These are phyloP conservation scores for Xylocopa sonorina DNA, from an alignment of 1,140 invertebrate species.

Conservation along the genomic window DNA sequence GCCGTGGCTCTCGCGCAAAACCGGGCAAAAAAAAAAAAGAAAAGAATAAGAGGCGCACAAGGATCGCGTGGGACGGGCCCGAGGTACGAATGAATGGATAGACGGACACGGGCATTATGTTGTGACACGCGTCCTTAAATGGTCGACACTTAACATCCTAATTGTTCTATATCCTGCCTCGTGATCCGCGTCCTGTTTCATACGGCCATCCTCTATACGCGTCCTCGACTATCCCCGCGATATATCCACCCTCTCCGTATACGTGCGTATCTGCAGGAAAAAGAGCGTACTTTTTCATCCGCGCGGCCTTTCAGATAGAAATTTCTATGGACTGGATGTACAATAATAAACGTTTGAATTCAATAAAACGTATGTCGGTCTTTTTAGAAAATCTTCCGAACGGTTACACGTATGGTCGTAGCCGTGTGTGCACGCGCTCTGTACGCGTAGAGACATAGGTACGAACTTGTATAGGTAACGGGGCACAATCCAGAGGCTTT, in stretches of 20 bases:
- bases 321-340: not conserved
- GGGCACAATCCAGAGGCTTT: not conserved
- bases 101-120: constrained; percentile 52
- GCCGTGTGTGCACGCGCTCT: no score
- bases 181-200: constrained; percentile 4
- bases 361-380: not conserved
- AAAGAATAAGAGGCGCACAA: constrained; percentile 37
- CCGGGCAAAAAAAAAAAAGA: constrained; percentile 49
- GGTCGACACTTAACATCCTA: constrained; percentile 56
- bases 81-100: constrained; percentile 44
- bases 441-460: not conserved
- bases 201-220: not conserved
- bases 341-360: not conserved
- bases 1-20: constrained; percentile 35
- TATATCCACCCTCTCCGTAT: no score
- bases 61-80: constrained; percentile 48
- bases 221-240: not conserved
- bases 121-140: constrained; percentile 53
- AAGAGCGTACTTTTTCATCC: not conserved
- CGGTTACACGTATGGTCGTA: not conserved
- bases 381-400: not conserved
- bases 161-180: constrained; percentile 42
- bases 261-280: not conserved
- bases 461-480: no score
- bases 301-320: not conserved